Conservation (phyloP, 2,113 vertebrate genomes). For the Panthera tigris region DNA sequence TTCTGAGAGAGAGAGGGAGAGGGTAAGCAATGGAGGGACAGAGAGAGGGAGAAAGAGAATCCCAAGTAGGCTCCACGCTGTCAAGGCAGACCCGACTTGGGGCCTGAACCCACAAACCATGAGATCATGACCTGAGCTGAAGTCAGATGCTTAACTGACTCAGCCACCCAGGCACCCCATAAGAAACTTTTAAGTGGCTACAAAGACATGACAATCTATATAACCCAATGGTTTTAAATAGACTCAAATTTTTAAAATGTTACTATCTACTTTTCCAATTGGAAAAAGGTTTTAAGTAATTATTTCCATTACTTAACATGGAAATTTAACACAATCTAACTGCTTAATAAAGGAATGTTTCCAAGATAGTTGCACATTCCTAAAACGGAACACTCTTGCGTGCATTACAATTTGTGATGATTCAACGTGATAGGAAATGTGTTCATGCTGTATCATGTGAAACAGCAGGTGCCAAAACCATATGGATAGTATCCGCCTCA, state of each 20-base stretch:
- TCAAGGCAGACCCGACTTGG: too few relatives aligned
- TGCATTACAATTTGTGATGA: not conserved
- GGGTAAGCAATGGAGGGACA: too few relatives aligned
- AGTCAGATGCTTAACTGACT: too few relatives aligned
- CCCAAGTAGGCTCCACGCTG: too few relatives aligned
- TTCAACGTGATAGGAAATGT: not conserved
- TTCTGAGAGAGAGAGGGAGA: too few relatives aligned
- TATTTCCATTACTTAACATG: not conserved
- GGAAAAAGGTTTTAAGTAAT: not conserved
- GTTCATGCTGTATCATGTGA: slow-evolving; percentile 8
- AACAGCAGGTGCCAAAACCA: not conserved
- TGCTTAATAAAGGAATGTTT: not conserved
- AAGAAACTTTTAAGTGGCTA: not conserved
- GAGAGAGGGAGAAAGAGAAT: too few relatives aligned
- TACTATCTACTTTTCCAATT: not conserved
- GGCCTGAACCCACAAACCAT: too few relatives aligned
- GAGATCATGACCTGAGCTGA: too few relatives aligned
- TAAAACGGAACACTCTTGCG: not conserved
- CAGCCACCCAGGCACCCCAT: too few relatives aligned
- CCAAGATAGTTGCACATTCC: not conserved
- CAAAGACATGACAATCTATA: not conserved
- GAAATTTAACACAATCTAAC: not conserved
- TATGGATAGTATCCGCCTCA: not conserved
- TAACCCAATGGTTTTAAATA: not conserved
- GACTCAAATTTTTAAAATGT: not conserved